These are phyloP conservation scores for Strix occidentalis DNA, from an alignment of 2,797 vertebrate species.

Conservation along the genomic window DNA sequence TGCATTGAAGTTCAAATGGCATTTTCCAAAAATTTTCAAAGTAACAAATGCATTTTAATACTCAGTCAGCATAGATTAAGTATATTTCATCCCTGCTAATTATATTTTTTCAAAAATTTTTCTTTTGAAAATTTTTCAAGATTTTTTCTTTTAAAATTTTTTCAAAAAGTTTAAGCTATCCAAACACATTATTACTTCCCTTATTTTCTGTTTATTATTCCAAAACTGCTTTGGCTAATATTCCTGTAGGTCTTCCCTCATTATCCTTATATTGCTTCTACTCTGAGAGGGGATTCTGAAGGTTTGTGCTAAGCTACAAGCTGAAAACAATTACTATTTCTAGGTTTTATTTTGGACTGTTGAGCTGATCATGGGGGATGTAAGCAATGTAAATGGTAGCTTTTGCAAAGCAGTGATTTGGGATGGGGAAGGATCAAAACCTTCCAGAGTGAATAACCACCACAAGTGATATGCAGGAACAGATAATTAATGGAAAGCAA, in stretches of 20 bases:
- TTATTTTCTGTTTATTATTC: not conserved
- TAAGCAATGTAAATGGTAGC: not conserved
- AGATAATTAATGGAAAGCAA: not conserved
- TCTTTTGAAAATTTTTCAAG: not conserved
- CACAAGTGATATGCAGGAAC: not conserved
- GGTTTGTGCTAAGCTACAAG: not conserved
- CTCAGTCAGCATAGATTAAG: not conserved
- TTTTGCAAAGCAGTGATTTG: not conserved
- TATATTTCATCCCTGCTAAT: not conserved
- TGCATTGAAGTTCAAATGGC: not conserved
- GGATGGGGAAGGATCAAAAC: not conserved
- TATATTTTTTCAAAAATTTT: not conserved
- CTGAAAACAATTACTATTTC: not conserved
- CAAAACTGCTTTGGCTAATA: not conserved
- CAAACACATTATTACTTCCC: accelerated
- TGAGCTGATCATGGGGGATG: not conserved
- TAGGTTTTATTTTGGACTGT: not conserved
- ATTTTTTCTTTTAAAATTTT: not conserved
- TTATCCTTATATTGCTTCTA: not conserved
- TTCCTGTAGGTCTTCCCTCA: not conserved
- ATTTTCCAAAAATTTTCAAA: not conserved
- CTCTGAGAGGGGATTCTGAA: not conserved
- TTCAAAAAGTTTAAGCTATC: not conserved
- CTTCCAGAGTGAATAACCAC: not conserved
- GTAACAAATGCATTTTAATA: not conserved